Base-by-base conservation (phyloP, 2,113 vertebrate genomes). In the Poeciliopsis retropinna region DNA sequence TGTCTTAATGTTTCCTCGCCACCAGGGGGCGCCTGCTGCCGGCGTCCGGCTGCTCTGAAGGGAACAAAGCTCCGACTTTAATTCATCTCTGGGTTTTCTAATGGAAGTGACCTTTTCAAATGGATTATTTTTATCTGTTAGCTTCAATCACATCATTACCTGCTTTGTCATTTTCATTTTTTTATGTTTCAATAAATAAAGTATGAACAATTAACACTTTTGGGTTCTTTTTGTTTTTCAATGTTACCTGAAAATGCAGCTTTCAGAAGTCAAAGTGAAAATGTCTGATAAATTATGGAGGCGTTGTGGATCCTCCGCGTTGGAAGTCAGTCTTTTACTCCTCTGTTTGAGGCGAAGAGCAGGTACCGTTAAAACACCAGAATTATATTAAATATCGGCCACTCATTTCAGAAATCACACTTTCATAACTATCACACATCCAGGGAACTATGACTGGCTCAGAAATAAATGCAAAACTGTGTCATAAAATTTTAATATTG, bases 111-210 rank as follows among this genome's bases (percentile, higher is more conserved):
- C 88, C 94, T 95, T 96, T 94, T 93, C 90, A 90, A 83, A 77
- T 90, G 85, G 72, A 78, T 94, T 87, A 76, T 92, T 92, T 87
- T 87, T 79, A 72, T 88, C 85, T 91, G 84, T 95, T 95, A 93
- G 94, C 94, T 94, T 94, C 92, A 93, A 80, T 94, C 93, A 92
- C 87, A 81, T 93, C 93, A 93, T 95, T 92, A 94, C 79, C 91
- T 90, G 85, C 76, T 87, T 11, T 19, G n/a, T 57, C 25, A 57
- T 57, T 57, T 57, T 88, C 41, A 86, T 86, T 90, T 81, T 91
- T 91, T 87, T 88, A 82, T 84, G 85, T 93, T 93, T 91, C 88
- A 90, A 88, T 92, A 91, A 94, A 94, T 84, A 87, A 89, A 88
- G 37, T 72, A 84, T 82, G 29, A 78, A 87, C 44, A 12, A 65